phyloP scores from a whole-genome alignment of 2,888 invertebrate genomes.

The Acanthopleura granulata region DNA sequence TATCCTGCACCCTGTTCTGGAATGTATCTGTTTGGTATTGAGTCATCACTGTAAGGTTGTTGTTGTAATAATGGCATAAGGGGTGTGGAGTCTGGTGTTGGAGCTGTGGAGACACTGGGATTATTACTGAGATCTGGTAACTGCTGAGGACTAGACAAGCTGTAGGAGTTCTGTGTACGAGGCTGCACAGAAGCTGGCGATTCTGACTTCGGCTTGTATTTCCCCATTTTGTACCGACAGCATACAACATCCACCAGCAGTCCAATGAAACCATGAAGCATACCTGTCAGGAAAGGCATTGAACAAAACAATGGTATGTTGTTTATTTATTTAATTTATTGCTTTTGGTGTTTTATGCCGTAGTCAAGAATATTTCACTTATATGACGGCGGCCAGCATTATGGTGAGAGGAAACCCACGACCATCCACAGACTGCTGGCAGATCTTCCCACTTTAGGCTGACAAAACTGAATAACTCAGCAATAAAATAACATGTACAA shows the following conservation, averaged over 20 bases:
- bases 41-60: neutral
- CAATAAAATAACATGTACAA: too few species aligned
- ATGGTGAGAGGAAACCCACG: too few species aligned
- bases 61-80: neutral
- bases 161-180: too few species aligned
- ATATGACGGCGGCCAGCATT: too few species aligned
- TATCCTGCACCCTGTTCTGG: too few species aligned
- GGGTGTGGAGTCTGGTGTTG: neutral
- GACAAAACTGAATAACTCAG: neutral
- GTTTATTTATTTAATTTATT: neutral
- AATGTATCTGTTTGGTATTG: too few species aligned
- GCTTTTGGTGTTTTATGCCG: too few species aligned
- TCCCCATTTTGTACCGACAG: conserved; percentile 35
- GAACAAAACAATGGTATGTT: neutral
- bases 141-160: neutral
- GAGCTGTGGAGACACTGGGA: neutral
- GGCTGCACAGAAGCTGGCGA: too few species aligned
- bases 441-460: too few species aligned
- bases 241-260: conserved; percentile 56
- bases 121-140: neutral
- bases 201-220: neutral
- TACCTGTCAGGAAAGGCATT: conserved; percentile 51
- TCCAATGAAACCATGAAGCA: conserved; percentile 54
- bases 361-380: too few species aligned
- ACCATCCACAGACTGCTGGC: too few species aligned